phyloP scores from a whole-genome alignment of 2,797 vertebrate species.

The Periophthalmus magnuspinnatus region DNA sequence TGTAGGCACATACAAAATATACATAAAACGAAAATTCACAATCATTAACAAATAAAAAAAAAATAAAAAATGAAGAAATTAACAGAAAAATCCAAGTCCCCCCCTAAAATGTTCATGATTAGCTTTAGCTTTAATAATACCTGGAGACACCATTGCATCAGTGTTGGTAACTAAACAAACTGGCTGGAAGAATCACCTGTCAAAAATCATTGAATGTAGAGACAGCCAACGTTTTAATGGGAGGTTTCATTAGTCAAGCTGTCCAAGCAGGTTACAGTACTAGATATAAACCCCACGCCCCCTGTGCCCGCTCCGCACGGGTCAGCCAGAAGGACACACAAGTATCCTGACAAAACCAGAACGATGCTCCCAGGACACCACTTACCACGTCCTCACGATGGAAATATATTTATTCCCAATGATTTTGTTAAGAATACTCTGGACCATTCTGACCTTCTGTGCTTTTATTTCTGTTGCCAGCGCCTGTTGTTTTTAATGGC shows the following conservation, averaged over 20 bases:
- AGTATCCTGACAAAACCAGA: neutral
- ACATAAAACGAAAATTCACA: neutral
- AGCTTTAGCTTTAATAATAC: too few species aligned
- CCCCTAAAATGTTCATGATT: neutral
- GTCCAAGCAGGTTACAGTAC: neutral
- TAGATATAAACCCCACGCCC: neutral
- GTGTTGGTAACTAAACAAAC: neutral
- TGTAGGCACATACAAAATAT: neutral
- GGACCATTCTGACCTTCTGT: conserved; percentile 59
- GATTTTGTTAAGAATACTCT: conserved; percentile 59
- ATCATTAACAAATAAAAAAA: neutral
- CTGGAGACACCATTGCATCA: too few species aligned
- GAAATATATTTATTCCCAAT: conserved; percentile 66
- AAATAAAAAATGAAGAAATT: neutral
- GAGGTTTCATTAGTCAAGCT: too few species aligned
- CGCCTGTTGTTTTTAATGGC: conserved; percentile 12
- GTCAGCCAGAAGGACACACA: conserved; percentile 55
- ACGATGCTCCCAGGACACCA: conserved; percentile 4
- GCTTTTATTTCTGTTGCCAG: conserved; percentile 5
- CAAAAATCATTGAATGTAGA: too few species aligned
- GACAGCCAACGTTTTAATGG: too few species aligned
- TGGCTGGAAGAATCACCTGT: too few species aligned
- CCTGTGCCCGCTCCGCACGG: neutral
- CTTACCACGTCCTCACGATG: conserved; percentile 69
- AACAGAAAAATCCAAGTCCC: neutral